Evolutionary conservation across 2,797 vertebrate species (phyloP), one percentile per base, ranked within the genome.

Genomic region (Myiothlypis chrysogaster): DNA sequence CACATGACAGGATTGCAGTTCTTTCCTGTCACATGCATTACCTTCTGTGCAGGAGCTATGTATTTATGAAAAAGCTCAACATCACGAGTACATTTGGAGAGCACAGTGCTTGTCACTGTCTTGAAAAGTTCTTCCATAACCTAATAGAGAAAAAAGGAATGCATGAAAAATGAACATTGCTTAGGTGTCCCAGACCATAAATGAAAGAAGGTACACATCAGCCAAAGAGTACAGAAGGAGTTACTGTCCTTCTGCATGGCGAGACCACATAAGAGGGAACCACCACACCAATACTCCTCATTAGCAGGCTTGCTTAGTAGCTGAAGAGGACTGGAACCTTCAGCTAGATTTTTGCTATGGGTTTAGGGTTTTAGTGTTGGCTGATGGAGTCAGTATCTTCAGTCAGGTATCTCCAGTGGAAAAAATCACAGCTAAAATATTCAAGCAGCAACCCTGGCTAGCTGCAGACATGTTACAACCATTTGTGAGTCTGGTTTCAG

Each of bases 61-160:
- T 98, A 98, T 95, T 98, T 99, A 96, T 99, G 99, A 98, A 99
- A 99, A 87, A 99, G 98, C 55, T 98, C 98, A 79, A 99, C 95
- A 95, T 99, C 99, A 50, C 81, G 97, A 32, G 97, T 96, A 97
- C 99, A 99, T 56, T 77, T 97, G 95, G 98, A 97, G 71, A 99
- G 97, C 86, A 99, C 97, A 56, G 95, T 95, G 82, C 97, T 97
- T 9, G 99, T 98, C 50, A 97, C 95, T 7, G 97, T 96, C 96
- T 98, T 99, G 97, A 99, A 98, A 96, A 99, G 97, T 77, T 98
- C 97, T 97, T 99, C 99, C 97, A 99, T 99, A 89, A 99, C 98
- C 99, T 99, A 95, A 50, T 0, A 71, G 64, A 77, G 56, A 95
- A 95, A 97, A 96, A 37, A 96, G 65, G 55, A 90, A 35, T 21